A percentile compares a stretch with the other conserved stretches of the same genome.
These are phyloP conservation scores for Amphimallon solstitiale DNA, from an alignment of 2,888 invertebrate genomes.

Conservation along the genomic window DNA sequence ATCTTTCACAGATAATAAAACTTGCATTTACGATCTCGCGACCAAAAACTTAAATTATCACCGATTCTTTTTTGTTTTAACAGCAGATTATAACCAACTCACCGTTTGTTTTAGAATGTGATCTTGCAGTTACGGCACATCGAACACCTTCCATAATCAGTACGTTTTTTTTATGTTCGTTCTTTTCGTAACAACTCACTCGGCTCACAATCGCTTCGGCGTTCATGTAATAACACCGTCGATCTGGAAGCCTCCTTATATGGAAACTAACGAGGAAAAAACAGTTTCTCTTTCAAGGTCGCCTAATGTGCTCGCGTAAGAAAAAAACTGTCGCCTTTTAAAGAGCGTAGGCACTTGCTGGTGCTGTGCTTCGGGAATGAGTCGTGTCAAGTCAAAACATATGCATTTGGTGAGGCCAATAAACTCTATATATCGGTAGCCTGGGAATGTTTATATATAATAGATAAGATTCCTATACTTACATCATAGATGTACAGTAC, in stretches of 20 bases:
- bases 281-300: conserved; percentile 18
- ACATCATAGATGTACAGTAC: too few relatives aligned
- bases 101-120: too few relatives aligned
- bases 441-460: conserved; percentile 6
- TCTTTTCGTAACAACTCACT: neutral
- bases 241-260: neutral
- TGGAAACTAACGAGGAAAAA: conserved; percentile 8
- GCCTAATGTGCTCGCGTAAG: neutral
- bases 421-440: conserved; percentile 19
- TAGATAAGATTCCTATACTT: neutral
- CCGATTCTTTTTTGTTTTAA: too few relatives aligned
- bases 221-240: too few relatives aligned
- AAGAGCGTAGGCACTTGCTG: conserved; percentile 1
- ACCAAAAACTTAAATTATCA: too few relatives aligned
- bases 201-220: neutral
- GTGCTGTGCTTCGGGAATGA: neutral
- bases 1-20: too few relatives aligned
- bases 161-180: neutral
- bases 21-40: too few relatives aligned
- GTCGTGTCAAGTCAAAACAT: neutral
- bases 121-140: neutral
- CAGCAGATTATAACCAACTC: too few relatives aligned
- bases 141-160: neutral
- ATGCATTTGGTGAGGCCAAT: conserved; percentile 13
- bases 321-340: conserved; percentile 11